Evolutionary conservation across 2,797 vertebrate species (phyloP).

Genomic region (Morus bassanus): DNA sequence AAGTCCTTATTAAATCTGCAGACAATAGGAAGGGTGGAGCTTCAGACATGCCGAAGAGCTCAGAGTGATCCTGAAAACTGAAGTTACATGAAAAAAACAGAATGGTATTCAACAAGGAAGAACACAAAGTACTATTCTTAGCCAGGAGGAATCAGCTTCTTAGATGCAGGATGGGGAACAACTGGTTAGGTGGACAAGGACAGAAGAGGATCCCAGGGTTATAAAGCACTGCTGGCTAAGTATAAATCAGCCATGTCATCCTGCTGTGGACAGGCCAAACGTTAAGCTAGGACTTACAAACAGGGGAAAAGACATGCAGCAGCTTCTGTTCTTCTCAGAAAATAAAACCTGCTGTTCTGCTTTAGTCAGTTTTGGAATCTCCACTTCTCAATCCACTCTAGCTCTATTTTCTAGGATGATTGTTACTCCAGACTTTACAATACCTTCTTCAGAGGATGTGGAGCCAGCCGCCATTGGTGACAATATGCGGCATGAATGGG

Average conservation of each 20-base stretch:
- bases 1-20: neutral
- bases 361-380: neutral
- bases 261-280: neutral
- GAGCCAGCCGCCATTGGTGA: neutral
- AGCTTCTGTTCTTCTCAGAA: neutral
- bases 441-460: neutral
- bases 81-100: neutral
- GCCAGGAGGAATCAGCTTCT: neutral
- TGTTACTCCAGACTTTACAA: neutral
- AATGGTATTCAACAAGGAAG: neutral
- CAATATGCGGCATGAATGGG: accelerated
- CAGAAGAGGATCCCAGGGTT: neutral
- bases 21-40: slow-evolving; percentile 31
- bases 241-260: neutral
- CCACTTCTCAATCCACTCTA: neutral
- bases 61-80: neutral
- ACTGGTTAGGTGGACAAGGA: neutral
- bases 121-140: neutral
- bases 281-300: neutral
- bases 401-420: neutral
- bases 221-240: neutral
- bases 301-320: neutral
- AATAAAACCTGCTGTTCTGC: neutral
- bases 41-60: neutral
- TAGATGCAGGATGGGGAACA: neutral